phyloP scores from a whole-genome alignment of 2,113 vertebrate species.

The Rostratula benghalensis region DNA sequence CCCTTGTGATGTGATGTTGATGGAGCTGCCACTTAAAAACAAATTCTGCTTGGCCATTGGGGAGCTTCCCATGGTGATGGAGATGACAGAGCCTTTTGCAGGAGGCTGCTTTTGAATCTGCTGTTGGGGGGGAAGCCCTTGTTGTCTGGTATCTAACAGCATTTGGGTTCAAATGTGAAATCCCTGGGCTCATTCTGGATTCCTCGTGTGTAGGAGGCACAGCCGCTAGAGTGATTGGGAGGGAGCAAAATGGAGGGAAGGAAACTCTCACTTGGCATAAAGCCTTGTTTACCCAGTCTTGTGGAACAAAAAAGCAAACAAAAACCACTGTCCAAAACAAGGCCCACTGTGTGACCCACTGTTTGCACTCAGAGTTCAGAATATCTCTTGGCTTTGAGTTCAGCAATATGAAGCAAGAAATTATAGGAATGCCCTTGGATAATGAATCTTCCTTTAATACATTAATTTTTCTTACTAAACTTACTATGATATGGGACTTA shows the following conservation, averaged over 20 bases:
- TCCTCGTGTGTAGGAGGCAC: background rate
- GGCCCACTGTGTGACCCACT: background rate
- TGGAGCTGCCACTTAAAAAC: conserved; percentile 49
- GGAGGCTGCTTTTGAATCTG: conserved; percentile 10
- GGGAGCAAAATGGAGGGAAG: background rate
- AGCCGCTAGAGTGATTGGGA: background rate
- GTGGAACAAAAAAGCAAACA: conserved; percentile 47
- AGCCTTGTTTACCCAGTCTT: conserved; percentile 8
- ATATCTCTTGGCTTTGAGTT: background rate
- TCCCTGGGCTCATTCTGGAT: conserved; percentile 42
- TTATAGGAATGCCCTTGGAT: background rate
- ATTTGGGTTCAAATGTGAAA: conserved; percentile 36
- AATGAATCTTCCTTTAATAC: background rate
- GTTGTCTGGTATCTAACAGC: conserved; percentile 8
- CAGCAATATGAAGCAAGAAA: background rate
- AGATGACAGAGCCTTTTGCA: conserved; percentile 32
- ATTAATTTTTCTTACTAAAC: background rate
- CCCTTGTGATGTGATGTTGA: conserved; percentile 35
- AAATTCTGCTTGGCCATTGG: conserved; percentile 11
- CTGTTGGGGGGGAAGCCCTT: background rate
- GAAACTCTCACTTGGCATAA: background rate
- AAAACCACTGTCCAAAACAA: conserved; percentile 32
- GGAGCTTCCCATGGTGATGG: background rate
- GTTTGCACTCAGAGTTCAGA: background rate
- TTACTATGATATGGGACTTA: background rate